Conservation (phyloP, 2,888 invertebrate genomes). For the Lutraria lutraria region DNA sequence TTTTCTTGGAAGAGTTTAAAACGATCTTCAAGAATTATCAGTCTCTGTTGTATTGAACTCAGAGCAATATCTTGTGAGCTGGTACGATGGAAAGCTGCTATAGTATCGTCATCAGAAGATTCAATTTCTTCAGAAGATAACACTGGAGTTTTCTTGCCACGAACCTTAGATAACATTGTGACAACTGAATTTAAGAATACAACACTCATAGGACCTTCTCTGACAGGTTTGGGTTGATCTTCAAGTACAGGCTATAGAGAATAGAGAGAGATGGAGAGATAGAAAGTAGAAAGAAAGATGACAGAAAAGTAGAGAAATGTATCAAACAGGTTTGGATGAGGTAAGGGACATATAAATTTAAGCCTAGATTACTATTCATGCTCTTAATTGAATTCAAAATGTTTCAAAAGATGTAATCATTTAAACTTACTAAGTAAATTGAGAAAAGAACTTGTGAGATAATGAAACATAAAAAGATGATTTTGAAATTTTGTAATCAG, state of each 20-base stretch:
- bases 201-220: constrained; percentile 9
- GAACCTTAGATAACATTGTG: constrained; percentile 47
- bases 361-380: not conserved
- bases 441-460: not conserved
- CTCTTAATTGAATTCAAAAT: not conserved
- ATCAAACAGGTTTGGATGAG: not conserved
- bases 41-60: constrained; percentile 48
- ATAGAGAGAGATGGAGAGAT: constrained; percentile 33
- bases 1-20: constrained; percentile 71
- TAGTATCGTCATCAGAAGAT: constrained; percentile 57
- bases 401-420: not conserved
- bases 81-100: constrained; percentile 18
- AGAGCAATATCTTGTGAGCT: constrained; percentile 50
- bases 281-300: not conserved
- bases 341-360: not conserved
- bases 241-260: not conserved
- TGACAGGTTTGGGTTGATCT: constrained; percentile 17
- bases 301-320: not conserved
- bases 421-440: not conserved
- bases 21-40: constrained; percentile 70
- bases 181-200: constrained; percentile 52
- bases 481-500: not conserved
- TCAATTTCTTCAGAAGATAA: constrained; percentile 37
- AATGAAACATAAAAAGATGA: not conserved
- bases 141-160: constrained; percentile 12